Base-by-base conservation (phyloP, 1,140 invertebrate genomes). In the Limonius californicus region DNA sequence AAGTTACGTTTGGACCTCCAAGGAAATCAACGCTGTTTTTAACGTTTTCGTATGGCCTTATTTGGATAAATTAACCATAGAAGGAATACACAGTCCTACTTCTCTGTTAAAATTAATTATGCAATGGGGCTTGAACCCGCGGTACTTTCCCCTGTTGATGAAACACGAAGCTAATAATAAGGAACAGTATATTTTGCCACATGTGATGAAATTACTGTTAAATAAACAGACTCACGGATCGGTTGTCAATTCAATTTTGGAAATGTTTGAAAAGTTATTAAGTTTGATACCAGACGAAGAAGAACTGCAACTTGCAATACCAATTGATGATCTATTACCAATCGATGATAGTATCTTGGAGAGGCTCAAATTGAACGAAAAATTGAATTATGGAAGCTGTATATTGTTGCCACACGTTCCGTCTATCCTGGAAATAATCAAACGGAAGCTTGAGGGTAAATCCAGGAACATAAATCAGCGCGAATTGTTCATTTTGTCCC, bases 41-140 rank as follows among this genome's bases (percentile, higher is more conserved):
- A 77, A 88, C 47, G 84, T 88, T 0, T 85, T 89, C 50, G 82
- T 98, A 14, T 95, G 90, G 85, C 92, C 92, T 0, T 84, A 87
- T 70, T 75, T 95, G 50, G 77, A 83, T n/a, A 88, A 87, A 70
- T 74, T 97, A 0, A 84, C 88, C 0, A 78, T 85, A 55, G 93
- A 97, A 72, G 88, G 92, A 21, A 85, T 95, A 55, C 86, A 92
- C 67, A 89, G 85, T 69, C 91, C 92, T 1, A 94, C 93, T 2
- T 83, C 88, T 1, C 75, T 96, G 50, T 76, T 96, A 9, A 92
- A 89, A 74, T 76, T 97, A 1, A 82, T 96, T 7, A 77, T 83
- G 1, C 77, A 81, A 1, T 97, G 93, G 92, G 84, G 87, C 61
- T 79, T 84, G 65, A 87, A 90, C 78, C 84, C 89, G 3, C 82